Conservation (phyloP, 2,888 invertebrate species). For the Microctonus brassicae region DNA sequence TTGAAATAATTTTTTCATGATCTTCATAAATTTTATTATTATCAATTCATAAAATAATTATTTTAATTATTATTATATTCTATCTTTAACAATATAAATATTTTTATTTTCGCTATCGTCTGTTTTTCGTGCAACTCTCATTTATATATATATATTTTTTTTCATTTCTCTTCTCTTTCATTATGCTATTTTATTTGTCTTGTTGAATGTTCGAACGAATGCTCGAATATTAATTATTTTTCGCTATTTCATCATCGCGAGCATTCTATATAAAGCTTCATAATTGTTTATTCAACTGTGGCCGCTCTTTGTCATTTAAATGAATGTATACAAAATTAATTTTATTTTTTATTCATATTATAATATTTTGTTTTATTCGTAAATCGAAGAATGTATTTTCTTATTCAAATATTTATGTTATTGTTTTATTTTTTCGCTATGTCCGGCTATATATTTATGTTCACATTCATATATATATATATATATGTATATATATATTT, state of each 20-base stretch:
- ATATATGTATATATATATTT: neutral
- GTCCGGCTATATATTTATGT: neutral
- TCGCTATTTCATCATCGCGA: constrained; percentile 3
- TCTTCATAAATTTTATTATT: too few species aligned
- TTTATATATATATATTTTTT: neutral
- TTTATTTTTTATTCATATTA: neutral
- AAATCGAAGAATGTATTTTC: neutral
- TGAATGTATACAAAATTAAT: neutral
- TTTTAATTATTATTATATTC: too few species aligned
- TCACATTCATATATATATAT: too few species aligned
- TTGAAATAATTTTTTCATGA: too few species aligned
- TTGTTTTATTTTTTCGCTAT: neutral
- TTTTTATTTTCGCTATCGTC: neutral
- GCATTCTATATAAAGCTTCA: constrained; percentile 1
- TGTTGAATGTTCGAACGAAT: neutral
- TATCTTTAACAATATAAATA: too few species aligned
- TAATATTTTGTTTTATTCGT: neutral
- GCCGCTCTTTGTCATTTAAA: constrained; percentile 50
- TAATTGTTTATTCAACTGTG: constrained; percentile 41
- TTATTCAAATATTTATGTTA: too few species aligned
- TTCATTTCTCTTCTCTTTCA: neutral
- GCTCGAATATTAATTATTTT: neutral
- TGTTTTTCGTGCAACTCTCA: too few species aligned
- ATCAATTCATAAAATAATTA: too few species aligned
- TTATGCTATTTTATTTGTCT: neutral